phyloP scores from a whole-genome alignment of 1,140 invertebrate genomes.

The Pogonus chalceus region DNA sequence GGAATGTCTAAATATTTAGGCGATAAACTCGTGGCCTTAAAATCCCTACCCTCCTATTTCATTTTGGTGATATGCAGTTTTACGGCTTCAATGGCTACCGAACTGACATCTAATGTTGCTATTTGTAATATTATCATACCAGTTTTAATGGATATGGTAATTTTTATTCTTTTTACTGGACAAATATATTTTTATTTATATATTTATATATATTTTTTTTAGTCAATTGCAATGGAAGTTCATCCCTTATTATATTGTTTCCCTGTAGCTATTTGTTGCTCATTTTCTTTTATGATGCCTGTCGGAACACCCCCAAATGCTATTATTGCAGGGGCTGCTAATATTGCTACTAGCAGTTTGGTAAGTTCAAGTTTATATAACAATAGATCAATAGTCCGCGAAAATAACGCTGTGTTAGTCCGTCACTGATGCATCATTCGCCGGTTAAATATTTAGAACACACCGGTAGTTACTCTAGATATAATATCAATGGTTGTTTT shows the following conservation, averaged over 20 bases:
- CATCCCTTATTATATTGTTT: conserved; percentile 78
- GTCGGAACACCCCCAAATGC: conserved; percentile 80
- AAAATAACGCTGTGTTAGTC: no score
- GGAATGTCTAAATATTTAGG: conserved; percentile 16
- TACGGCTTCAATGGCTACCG: conserved; percentile 49
- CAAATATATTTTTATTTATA: not conserved
- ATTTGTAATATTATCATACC: conserved; percentile 55
- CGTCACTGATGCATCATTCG: no score
- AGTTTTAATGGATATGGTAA: conserved; percentile 51
- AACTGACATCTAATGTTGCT: conserved; percentile 49
- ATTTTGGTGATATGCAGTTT: conserved; percentile 51
- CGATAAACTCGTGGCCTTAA: conserved; percentile 42
- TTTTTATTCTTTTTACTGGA: conserved; percentile 29
- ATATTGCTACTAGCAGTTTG: conserved; percentile 59
- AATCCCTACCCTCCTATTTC: conserved; percentile 26
- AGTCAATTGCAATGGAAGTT: conserved; percentile 50
- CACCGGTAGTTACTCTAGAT: no score
- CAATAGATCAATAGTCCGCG: no score
- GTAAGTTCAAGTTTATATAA: no score
- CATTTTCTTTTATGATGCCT: conserved; percentile 50
- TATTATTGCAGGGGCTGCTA: conserved; percentile 66
- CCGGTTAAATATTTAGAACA: no score
- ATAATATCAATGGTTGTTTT: no score
- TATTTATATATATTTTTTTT: conserved; percentile 17
- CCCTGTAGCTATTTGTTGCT: conserved; percentile 63